phyloP scores from a whole-genome alignment of 30 jellyfish, hydroid and myxozoan species.

The Clytia hemisphaerica region DNA sequence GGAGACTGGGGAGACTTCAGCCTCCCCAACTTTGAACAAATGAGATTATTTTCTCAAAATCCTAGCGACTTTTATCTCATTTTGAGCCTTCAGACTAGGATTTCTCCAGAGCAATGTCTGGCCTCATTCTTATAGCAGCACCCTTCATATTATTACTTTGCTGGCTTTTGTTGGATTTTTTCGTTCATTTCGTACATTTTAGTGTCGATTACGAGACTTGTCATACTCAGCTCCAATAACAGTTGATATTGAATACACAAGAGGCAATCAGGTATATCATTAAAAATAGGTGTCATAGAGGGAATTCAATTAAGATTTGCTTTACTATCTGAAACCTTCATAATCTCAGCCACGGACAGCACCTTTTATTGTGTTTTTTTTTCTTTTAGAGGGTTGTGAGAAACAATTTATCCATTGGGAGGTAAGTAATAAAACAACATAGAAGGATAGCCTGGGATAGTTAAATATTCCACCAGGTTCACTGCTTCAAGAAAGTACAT shows the following conservation, averaged over 20 bases:
- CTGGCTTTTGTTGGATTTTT: neutral
- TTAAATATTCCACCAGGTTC: too few species aligned
- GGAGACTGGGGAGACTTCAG: too few species aligned
- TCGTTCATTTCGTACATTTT: neutral
- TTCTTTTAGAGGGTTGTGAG: conserved; percentile 71
- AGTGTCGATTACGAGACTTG: conserved; percentile 97
- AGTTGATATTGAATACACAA: conserved; percentile 88
- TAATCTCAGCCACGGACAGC: neutral
- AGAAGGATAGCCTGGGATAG: too few species aligned
- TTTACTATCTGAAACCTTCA: neutral
- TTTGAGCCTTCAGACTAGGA: too few species aligned
- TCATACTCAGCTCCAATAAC: conserved; percentile 96
- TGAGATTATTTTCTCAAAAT: too few species aligned
- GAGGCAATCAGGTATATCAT: conserved; percentile 75
- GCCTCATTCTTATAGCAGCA: too few species aligned
- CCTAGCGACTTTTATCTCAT: too few species aligned
- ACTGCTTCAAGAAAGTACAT: too few species aligned
- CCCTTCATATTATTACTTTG: too few species aligned
- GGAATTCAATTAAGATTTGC: neutral
- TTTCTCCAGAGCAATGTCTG: too few species aligned
- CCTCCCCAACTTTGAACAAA: too few species aligned
- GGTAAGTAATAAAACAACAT: conserved; percentile 61
- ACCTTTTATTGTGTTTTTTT: neutral
- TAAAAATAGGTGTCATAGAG: neutral
- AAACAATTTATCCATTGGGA: conserved; percentile 83